phyloP scores from a whole-genome alignment of 2,888 invertebrate species.

The Strigamia crassipes region DNA sequence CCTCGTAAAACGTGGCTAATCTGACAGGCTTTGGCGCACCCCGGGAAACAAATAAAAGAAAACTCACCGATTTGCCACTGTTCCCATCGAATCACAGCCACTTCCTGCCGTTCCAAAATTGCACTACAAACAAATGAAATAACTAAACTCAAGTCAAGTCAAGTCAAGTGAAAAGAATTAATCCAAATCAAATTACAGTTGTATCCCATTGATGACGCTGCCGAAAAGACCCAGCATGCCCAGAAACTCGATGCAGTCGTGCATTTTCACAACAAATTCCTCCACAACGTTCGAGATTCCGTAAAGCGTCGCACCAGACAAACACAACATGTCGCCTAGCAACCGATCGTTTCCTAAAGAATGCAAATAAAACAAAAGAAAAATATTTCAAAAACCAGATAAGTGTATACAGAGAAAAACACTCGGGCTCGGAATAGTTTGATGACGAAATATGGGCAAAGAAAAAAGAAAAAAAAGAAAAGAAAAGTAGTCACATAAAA shows the following conservation, averaged over 20 bases:
- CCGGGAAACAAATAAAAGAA: slow-evolving; percentile 19
- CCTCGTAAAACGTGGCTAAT: slow-evolving; percentile 10
- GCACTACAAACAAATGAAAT: slow-evolving; percentile 59
- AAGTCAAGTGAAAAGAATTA: background rate
- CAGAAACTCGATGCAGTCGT: slow-evolving; percentile 77
- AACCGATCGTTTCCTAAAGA: slow-evolving; percentile 74
- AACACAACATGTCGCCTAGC: slow-evolving; percentile 80
- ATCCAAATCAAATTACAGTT: slow-evolving; percentile 68
- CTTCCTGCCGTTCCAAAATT: slow-evolving; percentile 71
- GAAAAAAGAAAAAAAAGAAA: background rate
- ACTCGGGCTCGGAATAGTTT: background rate
- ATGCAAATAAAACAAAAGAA: slow-evolving; percentile 55
- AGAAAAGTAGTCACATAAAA: background rate
- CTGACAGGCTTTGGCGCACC: slow-evolving; percentile 4
- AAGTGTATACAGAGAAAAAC: background rate
- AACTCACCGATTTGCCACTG: slow-evolving; percentile 62
- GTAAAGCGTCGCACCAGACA: slow-evolving; percentile 76
- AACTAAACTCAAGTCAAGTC: background rate
- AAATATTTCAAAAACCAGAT: background rate
- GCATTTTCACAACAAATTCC: slow-evolving; percentile 79
- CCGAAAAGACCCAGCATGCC: slow-evolving; percentile 82
- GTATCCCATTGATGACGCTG: slow-evolving; percentile 74
- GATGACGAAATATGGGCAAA: background rate
- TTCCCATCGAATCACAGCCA: slow-evolving; percentile 70
- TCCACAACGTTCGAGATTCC: slow-evolving; percentile 78